Conservation (phyloP, 2,113 vertebrate genomes). For the Uria aalge region DNA sequence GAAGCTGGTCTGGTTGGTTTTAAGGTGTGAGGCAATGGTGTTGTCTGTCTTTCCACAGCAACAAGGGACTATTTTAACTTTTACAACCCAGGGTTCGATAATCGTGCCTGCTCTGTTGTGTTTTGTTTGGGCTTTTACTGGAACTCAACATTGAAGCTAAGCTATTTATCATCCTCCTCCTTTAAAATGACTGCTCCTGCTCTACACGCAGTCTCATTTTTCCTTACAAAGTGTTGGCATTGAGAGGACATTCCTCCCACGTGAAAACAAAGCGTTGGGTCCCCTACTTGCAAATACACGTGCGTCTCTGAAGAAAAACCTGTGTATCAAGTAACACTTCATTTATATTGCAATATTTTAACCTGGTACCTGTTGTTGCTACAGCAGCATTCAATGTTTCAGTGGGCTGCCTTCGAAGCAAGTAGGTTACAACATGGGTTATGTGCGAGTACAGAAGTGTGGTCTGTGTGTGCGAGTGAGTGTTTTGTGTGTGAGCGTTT, state of each 20-base stretch:
- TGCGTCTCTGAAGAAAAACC: slow-evolving; percentile 9
- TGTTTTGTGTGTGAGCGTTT: not conserved
- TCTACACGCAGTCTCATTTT: not conserved
- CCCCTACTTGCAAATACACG: not conserved
- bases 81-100: not conserved
- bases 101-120: not conserved
- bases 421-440: slow-evolving; percentile 48
- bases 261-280: not conserved
- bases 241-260: not conserved
- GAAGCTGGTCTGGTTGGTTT: not conserved
- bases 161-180: slow-evolving; percentile 31
- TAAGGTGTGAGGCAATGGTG: not conserved
- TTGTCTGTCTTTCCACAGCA: not conserved
- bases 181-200: not conserved
- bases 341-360: slow-evolving; percentile 61
- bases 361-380: slow-evolving; percentile 65
- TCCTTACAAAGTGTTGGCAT: not conserved
- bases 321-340: slow-evolving; percentile 48
- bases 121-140: slow-evolving; percentile 26
- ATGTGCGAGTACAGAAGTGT: slow-evolving; percentile 8
- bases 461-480: not conserved
- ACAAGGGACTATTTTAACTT: not conserved
- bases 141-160: slow-evolving; percentile 20
- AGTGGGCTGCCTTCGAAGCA: slow-evolving; percentile 18
- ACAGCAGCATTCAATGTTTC: slow-evolving; percentile 50